Conservation (phyloP, 2,113 vertebrate species). For the Oreocharis arfaki region DNA sequence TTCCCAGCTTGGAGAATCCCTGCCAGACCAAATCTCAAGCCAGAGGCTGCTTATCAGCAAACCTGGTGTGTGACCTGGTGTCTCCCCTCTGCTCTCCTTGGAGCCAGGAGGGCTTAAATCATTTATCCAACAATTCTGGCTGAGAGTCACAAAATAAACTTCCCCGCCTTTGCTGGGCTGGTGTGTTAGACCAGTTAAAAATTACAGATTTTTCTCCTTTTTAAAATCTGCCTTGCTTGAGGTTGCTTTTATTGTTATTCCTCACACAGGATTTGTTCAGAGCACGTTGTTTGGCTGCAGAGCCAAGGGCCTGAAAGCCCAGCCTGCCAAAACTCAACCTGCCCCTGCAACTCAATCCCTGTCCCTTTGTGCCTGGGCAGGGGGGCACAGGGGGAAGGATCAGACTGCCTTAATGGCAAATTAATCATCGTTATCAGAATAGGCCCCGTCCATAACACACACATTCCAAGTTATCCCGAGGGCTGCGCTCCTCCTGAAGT, state of each 20-base stretch:
- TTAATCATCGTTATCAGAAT: conserved; percentile 24
- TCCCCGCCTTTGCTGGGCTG: background rate
- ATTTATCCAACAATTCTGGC: background rate
- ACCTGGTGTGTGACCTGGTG: background rate
- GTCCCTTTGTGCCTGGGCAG: background rate
- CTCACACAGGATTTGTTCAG: background rate
- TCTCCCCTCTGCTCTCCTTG: background rate
- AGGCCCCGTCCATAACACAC: background rate
- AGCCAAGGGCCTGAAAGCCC: background rate
- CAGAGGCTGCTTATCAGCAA: background rate
- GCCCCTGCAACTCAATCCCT: background rate
- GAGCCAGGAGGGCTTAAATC: background rate
- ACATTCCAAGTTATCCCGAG: background rate
- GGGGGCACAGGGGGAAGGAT: background rate
- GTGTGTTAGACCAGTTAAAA: background rate
- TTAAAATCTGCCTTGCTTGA: background rate
- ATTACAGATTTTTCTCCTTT: background rate
- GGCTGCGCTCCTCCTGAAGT: background rate
- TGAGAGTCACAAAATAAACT: background rate
- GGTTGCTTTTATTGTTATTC: background rate
- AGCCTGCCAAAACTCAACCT: background rate
- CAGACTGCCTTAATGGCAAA: conserved; percentile 6
- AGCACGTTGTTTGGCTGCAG: rapidly evolving
- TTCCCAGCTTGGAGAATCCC: background rate
- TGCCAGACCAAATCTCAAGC: background rate